Percentiles rank a stretch among this genome's conserved stretches.
phyloP scores from a whole-genome alignment of 2,888 invertebrate species.

The Chrysotoxum bicinctum region DNA sequence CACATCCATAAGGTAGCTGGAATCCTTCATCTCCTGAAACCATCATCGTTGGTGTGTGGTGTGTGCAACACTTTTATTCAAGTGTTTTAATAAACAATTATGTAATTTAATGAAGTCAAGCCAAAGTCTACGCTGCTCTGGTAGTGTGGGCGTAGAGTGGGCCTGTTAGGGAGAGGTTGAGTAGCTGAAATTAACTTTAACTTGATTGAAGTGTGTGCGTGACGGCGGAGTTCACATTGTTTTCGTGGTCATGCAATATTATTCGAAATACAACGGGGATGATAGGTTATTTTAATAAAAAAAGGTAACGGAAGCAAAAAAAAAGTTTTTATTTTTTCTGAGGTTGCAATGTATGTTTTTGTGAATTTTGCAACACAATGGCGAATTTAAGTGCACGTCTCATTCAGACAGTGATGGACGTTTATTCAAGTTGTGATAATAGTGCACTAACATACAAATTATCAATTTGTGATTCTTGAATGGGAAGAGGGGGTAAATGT shows the following conservation, averaged over 20 bases:
- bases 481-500: too few relatives aligned
- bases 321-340: not conserved
- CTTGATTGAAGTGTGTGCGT: slow-evolving; percentile 32
- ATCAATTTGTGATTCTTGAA: not conserved
- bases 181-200: slow-evolving; percentile 7
- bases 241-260: not conserved
- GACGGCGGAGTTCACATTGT: slow-evolving; percentile 2
- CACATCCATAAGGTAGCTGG: not conserved
- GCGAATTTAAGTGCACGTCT: slow-evolving; percentile 21
- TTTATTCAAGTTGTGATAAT: not conserved
- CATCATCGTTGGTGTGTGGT: not conserved
- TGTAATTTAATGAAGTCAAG: slow-evolving; percentile 61
- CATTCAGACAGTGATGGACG: not conserved
- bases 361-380: slow-evolving; percentile 17
- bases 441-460: not conserved
- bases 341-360: slow-evolving; percentile 35
- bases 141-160: not conserved
- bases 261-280: slow-evolving; percentile 31
- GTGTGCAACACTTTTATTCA: slow-evolving; percentile 36
- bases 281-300: slow-evolving; percentile 42
- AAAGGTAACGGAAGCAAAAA: not conserved
- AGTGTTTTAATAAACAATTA: slow-evolving; percentile 71
- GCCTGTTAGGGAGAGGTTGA: too few relatives aligned
- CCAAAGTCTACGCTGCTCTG: slow-evolving; percentile 3
- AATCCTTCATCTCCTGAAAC: slow-evolving; percentile 1